A percentile compares a stretch with the other conserved stretches of the same genome.
These are phyloP conservation scores for Drosophila pseudotalamancana DNA, from an alignment of 2,888 invertebrate species.

Conservation along the genomic window DNA sequence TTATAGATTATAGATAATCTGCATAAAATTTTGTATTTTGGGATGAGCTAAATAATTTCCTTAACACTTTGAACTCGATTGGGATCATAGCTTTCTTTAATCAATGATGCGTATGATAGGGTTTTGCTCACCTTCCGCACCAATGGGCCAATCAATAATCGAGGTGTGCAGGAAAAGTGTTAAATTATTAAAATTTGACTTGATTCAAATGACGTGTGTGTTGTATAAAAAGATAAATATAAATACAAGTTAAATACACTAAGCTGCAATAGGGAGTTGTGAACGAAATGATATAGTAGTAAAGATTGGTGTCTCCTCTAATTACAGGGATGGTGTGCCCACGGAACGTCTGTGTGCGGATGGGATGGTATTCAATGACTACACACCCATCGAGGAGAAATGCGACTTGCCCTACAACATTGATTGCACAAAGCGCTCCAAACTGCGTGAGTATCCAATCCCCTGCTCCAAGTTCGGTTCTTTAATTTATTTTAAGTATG, in stretches of 20 bases:
- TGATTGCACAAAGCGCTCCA: slow-evolving; percentile 91
- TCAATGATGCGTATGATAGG: slow-evolving; percentile 43
- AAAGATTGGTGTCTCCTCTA: neutral
- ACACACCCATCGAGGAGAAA: slow-evolving; percentile 91
- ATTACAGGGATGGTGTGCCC: slow-evolving; percentile 88
- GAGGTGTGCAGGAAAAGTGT: slow-evolving; percentile 37
- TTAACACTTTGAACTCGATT: slow-evolving; percentile 9
- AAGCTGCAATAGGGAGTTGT: no score
- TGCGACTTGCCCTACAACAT: slow-evolving; percentile 94
- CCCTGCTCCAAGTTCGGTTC: neutral
- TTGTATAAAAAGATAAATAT: neutral
- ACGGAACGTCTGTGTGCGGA: slow-evolving; percentile 93
- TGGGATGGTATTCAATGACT: slow-evolving; percentile 96
- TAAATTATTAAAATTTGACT: slow-evolving; percentile 47
- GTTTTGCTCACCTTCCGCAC: slow-evolving; percentile 43
- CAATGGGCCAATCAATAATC: slow-evolving; percentile 52
- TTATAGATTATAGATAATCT: neutral
- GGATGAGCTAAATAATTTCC: neutral
- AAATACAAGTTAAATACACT: no score
- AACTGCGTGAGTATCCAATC: slow-evolving; percentile 89
- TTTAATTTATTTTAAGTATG: slow-evolving; percentile 38
- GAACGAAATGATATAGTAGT: no score
- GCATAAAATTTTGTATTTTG: neutral
- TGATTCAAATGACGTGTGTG: slow-evolving; percentile 24
- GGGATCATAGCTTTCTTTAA: neutral